phyloP scores from a whole-genome alignment of 2,888 invertebrate species.

The Acleris holmiana region DNA sequence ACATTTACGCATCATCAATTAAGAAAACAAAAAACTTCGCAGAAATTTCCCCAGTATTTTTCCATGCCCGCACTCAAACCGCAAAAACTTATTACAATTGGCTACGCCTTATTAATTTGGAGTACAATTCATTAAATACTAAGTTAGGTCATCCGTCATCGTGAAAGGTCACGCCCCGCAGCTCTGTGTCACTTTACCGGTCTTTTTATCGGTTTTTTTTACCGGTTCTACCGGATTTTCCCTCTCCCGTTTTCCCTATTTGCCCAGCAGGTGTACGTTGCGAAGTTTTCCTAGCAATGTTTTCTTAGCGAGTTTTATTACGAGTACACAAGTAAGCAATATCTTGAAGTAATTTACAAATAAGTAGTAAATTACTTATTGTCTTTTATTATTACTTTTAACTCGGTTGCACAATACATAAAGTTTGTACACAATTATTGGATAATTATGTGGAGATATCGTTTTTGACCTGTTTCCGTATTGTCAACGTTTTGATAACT shows the following conservation, averaged over 20 bases:
- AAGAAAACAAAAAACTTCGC: neutral
- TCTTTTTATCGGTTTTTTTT: neutral
- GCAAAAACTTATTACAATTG: conserved; percentile 31
- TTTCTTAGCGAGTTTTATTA: conserved; percentile 11
- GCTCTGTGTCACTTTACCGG: conserved; percentile 19
- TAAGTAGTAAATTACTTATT: too few species aligned
- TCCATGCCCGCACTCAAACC: conserved; percentile 4
- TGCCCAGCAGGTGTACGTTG: conserved; percentile 32
- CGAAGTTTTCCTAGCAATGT: conserved; percentile 17
- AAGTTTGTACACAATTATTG: too few species aligned
- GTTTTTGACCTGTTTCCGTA: too few species aligned
- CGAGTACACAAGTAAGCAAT: too few species aligned
- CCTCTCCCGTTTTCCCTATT: conserved; percentile 24
- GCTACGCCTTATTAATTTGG: conserved; percentile 34
- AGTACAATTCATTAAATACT: conserved; percentile 35
- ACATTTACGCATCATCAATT: neutral
- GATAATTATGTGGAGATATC: too few species aligned
- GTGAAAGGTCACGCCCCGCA: conserved; percentile 27
- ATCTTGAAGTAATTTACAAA: neutral
- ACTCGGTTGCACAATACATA: too few species aligned
- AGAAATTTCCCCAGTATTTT: conserved; percentile 2
- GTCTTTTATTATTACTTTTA: too few species aligned
- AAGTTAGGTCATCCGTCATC: conserved; percentile 31
- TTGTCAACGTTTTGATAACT: too few species aligned
- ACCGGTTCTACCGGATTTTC: conserved; percentile 10